These are phyloP conservation scores for Myrmecophaga tridactyla DNA, from an alignment of 2,113 vertebrate species.

Conservation along the genomic window DNA sequence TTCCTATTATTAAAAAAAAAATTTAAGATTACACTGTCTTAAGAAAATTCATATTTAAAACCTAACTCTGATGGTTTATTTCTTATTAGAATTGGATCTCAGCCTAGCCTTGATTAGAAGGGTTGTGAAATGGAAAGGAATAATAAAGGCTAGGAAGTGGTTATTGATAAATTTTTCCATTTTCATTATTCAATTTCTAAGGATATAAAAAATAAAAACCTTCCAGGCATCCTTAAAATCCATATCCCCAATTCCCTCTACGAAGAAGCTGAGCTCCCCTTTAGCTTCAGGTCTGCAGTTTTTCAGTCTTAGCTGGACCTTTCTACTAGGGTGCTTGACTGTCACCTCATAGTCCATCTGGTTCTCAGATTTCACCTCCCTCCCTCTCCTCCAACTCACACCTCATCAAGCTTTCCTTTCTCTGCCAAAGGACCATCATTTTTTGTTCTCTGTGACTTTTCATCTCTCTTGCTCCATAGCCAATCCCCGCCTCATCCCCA, in stretches of 20 bases:
- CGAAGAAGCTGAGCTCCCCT: too few species aligned
- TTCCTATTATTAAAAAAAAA: neutral
- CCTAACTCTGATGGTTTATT: neutral
- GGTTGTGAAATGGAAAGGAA: neutral
- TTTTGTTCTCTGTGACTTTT: neutral
- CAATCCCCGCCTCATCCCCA: neutral
- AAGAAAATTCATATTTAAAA: neutral
- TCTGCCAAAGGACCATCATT: accelerated
- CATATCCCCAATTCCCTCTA: accelerated
- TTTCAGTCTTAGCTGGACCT: neutral
- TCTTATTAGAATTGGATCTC: neutral
- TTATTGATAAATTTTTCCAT: accelerated
- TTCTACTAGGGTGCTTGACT: too few species aligned
- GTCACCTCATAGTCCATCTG: accelerated
- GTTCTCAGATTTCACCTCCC: neutral
- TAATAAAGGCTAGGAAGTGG: accelerated
- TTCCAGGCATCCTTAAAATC: neutral
- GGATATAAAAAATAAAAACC: accelerated
- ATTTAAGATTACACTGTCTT: neutral
- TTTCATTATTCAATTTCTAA: too few species aligned
- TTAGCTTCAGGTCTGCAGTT: neutral
- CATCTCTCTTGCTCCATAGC: accelerated
- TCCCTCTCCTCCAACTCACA: neutral
- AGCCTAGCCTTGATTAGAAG: neutral
- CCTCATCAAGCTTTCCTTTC: neutral